Evolutionary conservation across 1,140 invertebrate species (phyloP), one percentile per base, ranked within the genome.

Genomic region (Lepidurus packardi): DNA sequence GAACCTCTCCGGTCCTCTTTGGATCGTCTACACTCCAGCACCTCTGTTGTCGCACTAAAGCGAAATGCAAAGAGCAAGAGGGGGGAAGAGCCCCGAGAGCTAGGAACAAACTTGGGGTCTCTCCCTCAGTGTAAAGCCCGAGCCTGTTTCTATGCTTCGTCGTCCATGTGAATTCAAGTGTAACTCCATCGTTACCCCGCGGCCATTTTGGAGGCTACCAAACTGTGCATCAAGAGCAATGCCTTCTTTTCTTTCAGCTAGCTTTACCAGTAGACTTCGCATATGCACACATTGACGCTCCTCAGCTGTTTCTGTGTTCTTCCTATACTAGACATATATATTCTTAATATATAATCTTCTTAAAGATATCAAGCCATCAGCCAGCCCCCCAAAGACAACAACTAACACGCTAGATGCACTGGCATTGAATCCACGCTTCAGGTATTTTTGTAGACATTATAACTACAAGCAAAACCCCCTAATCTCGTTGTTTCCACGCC

Each of bases 131-230:
- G 34, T 34, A 34, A 34, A 34, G 34, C 34, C 34, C 34, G 34
- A 34, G 34, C 10, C 45, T 47, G 45, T 16, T 65, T 13, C 53
- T 65, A 34, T 65, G 16, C 53, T 65, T 65, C 9, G 53, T 65
- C 34, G 34, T 65, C 13, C 53, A 65, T 65, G 53, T 65, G 53
- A 65, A 65, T 65, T 65, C 53, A 65, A 65, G 9, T 65, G 53
- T 65, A 16, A 65, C 10, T 47, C 10, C 45, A 13, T 65, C 21
- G 53, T 65, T n/a, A 21, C 53, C 13, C 21, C 9, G 21, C 16
- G 53, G 53, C 53, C 34, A 34, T 34, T 34, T 34, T 34, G 34
- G 3, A 34, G 34, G 34, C 34, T 34, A 34, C 34, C 34, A 34
- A 4, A 34, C 34, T 65, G 16, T 16, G 13, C 6, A 21, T 21